Conservation (phyloP, 2,888 invertebrate species). For the Drosophila mimetica region DNA sequence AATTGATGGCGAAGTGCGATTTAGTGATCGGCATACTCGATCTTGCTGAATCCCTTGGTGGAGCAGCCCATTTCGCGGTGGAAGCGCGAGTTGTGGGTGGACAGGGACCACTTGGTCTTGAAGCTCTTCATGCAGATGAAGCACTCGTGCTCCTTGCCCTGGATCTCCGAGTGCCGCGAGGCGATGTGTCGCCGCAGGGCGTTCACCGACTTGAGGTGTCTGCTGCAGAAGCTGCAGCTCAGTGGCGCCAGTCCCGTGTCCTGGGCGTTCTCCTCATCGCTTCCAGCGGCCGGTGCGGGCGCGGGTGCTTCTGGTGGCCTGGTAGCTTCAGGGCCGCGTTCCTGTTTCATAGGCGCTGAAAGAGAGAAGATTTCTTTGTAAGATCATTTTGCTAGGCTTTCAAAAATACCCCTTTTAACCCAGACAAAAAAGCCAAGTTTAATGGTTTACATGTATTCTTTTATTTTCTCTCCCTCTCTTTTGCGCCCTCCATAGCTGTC, state of each 20-base stretch:
- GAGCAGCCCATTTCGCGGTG: constrained; percentile 79
- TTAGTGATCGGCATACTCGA: constrained; percentile 64
- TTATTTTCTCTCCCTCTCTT: constrained; percentile 11
- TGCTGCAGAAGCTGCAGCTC: constrained; percentile 80
- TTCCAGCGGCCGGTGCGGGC: constrained; percentile 7
- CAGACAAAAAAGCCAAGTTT: constrained; percentile 1
- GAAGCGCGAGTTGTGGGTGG: constrained; percentile 84
- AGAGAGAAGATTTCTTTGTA: not conserved
- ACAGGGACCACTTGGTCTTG: constrained; percentile 84
- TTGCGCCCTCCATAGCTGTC: constrained; percentile 5
- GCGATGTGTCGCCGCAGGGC: constrained; percentile 82
- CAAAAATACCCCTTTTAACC: not conserved
- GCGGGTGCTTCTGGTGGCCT: not conserved
- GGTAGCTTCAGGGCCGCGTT: not conserved
- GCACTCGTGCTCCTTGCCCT: constrained; percentile 81
- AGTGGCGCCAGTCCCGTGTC: constrained; percentile 53
- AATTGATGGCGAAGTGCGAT: not conserved
- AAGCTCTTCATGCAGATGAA: constrained; percentile 82
- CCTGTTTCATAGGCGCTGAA: not conserved
- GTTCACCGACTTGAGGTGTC: constrained; percentile 81
- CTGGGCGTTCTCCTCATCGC: constrained; percentile 35
- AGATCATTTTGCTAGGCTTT: not conserved
- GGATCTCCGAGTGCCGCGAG: constrained; percentile 82
- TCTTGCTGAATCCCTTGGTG: constrained; percentile 81
- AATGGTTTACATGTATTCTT: constrained; percentile 39